Base-by-base conservation (phyloP, 2,888 invertebrate genomes). In the Mactromeris polynyma region DNA sequence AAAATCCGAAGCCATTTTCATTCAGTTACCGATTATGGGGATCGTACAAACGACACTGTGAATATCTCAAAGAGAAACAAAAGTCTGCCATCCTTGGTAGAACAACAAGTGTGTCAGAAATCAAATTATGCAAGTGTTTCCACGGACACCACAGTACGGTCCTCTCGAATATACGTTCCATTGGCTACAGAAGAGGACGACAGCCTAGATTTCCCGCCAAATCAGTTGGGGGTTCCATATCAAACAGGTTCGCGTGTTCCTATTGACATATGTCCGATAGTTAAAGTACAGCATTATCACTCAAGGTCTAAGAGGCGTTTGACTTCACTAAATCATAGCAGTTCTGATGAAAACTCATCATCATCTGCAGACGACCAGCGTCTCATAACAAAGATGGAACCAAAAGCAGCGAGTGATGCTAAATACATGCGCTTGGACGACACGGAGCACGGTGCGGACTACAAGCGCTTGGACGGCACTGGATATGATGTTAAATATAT, bases 241-340 rank as follows among this genome's bases (percentile, higher is more conserved):
- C 86, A 88, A 40, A 85, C 89, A 2, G 90, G 91, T 21, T 85
- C 90, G 51, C 86, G 79, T 40, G 88, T 89, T 77, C 92, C 92
- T 42, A 51, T 92, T 21, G 92, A 92, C 80, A 89, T 92, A 33
- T 92, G 92, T 83, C 92, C 92, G 19, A 90, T 92, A 26, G 90
- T 92, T 19, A 90, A 88, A 81, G 90, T 92, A 58, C 92, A 89
- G 90, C 92, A 92, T 90, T 90, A 89, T 85, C 89, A 92, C 64
- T 87, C 89, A 36, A 84, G 92, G 40, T 90, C 90, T 42, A 92
- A 92, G 54, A 46, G 92, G 46, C 85, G 92, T 19, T 84, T 89
- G 33, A 92, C 88, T 21, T 92, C 92, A n/a, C 42, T 92, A 9
- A 83, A 83, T 87, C 73, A 86, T 38, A 88, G 86, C 26, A 92